Percentiles rank a stretch among this genome's conserved stretches.
phyloP scores from a whole-genome alignment of 1,140 invertebrate species.

The Andricus grossulariae region DNA sequence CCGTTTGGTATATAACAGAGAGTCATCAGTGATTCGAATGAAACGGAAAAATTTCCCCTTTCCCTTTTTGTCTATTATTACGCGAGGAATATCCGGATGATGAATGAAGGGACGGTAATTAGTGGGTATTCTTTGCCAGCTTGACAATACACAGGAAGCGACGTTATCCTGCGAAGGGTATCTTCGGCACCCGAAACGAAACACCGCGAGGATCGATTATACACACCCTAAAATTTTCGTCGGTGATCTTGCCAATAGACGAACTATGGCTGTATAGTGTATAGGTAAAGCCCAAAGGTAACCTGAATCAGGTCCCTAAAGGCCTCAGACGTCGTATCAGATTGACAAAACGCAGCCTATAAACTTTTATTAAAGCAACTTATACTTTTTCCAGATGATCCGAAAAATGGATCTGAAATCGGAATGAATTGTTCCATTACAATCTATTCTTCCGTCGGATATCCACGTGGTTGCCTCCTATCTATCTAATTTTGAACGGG shows the following conservation, averaged over 20 bases:
- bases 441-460: not conserved
- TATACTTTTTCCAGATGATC: not conserved
- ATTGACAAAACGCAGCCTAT: not conserved
- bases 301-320: conserved; percentile 10
- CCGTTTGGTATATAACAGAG: too few relatives aligned
- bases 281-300: conserved; percentile 21
- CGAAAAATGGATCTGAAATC: not conserved
- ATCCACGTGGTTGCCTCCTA: not conserved
- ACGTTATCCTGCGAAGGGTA: conserved; percentile 10
- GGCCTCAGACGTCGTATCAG: not conserved
- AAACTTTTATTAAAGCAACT: not conserved
- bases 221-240: conserved; percentile 27
- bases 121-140: conserved; percentile 11
- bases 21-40: too few relatives aligned
- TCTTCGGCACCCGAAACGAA: conserved; percentile 21
- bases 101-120: conserved; percentile 23
- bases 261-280: not conserved
- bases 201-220: conserved; percentile 22
- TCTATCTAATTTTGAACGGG: not conserved
- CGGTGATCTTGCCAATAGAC: conserved; percentile 17
- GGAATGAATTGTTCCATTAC: not conserved
- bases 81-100: conserved; percentile 16
- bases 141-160: conserved; percentile 28
- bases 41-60: too few relatives aligned
- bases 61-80: not conserved